phyloP scores from a whole-genome alignment of 2,113 vertebrate species.

The Centropus bengalensis region DNA sequence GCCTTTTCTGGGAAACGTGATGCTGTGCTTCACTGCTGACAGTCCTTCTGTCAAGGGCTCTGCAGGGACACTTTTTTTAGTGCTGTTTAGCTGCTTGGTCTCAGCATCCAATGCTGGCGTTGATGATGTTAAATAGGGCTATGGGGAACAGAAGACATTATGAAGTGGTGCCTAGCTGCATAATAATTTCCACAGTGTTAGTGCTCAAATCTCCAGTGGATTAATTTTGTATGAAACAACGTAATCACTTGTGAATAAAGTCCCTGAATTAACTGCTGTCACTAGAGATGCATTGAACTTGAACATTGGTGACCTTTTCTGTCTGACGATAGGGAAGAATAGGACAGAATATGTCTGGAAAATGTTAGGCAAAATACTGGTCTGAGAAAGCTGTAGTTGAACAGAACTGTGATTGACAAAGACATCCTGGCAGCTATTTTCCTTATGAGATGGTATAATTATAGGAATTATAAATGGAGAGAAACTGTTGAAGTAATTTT shows the following conservation, averaged over 20 bases:
- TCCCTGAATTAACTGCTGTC: fast-evolving
- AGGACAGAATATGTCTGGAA: background rate
- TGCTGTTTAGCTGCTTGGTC: background rate
- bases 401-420: background rate
- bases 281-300: background rate
- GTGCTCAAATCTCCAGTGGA: background rate
- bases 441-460: background rate
- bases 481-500: background rate
- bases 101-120: background rate
- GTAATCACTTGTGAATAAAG: background rate
- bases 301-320: background rate
- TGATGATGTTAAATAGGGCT: background rate
- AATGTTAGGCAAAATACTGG: fast-evolving
- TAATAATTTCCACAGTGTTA: background rate
- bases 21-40: fast-evolving
- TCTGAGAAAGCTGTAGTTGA: background rate
- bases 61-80: background rate
- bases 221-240: background rate
- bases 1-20: fast-evolving
- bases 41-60: background rate
- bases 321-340: background rate
- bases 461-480: background rate
- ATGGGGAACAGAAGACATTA: background rate
- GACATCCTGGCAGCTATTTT: background rate
- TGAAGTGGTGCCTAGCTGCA: background rate